phyloP scores from a whole-genome alignment of 2,113 vertebrate genomes.

The Passerina amoena region DNA sequence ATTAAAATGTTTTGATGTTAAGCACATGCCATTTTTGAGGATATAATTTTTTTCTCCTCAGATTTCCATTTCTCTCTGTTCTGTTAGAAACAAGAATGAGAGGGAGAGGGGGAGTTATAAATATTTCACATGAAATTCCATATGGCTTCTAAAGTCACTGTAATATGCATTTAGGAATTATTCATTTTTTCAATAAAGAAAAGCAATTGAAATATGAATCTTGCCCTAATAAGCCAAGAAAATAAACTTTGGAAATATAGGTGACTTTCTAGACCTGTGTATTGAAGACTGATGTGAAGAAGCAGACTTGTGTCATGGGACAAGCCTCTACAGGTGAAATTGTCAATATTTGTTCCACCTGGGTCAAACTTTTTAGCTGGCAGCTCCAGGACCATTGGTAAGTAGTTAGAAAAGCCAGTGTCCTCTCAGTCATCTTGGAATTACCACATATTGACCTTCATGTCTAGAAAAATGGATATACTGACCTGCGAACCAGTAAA shows the following conservation, averaged over 20 bases:
- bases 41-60: not conserved
- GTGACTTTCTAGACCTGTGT: not conserved
- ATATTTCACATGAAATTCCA: not conserved
- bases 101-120: not conserved
- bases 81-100: not conserved
- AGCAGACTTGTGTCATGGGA: not conserved
- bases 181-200: not conserved
- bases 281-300: not conserved
- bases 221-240: not conserved
- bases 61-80: not conserved
- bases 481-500: not conserved
- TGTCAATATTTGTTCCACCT: not conserved
- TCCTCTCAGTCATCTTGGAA: not conserved
- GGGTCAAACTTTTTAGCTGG: not conserved
- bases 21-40: not conserved
- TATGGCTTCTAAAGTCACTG: not conserved
- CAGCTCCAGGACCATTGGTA: not conserved
- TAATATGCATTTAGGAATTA: not conserved
- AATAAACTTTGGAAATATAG: not conserved
- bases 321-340: not conserved
- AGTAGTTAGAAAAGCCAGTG: not conserved
- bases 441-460: not conserved
- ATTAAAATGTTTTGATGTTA: constrained; percentile 57
- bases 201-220: not conserved
- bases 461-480: not conserved